Percentiles rank a stretch among this genome's conserved stretches.
These are phyloP conservation scores for Dryocosmus kuriphilus DNA, from an alignment of 2,888 invertebrate species.

Conservation along the genomic window DNA sequence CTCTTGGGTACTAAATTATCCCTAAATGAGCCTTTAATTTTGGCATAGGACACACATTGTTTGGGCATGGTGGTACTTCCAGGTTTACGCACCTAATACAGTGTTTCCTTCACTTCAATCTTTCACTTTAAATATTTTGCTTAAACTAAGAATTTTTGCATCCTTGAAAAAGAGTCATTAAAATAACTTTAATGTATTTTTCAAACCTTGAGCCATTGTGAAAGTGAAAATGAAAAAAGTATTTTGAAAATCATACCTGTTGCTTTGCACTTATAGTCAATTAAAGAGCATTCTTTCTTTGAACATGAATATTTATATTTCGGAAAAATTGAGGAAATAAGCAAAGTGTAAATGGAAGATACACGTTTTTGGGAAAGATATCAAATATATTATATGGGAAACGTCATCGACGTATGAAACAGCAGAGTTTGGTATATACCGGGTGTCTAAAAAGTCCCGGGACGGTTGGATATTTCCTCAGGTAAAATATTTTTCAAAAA, in stretches of 20 bases:
- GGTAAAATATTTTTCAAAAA: too few species aligned
- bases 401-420: background rate
- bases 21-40: too few species aligned
- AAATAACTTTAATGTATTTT: background rate
- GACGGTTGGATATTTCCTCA: too few species aligned
- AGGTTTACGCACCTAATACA: too few species aligned
- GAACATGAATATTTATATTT: background rate
- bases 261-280: background rate
- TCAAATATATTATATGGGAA: background rate
- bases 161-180: background rate
- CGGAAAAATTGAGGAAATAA: background rate
- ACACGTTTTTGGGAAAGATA: background rate
- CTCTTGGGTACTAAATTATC: too few species aligned
- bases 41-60: too few species aligned
- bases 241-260: background rate
- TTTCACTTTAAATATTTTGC: background rate
- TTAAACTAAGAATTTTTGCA: background rate
- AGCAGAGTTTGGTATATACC: background rate
- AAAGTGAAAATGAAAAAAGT: background rate
- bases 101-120: too few species aligned
- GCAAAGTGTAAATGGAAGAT: background rate
- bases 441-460: too few species aligned
- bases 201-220: background rate
- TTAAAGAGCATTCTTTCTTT: too few species aligned
- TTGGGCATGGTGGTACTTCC: too few species aligned